A percentile compares a stretch with the other conserved stretches of the same genome.
Conservation (phyloP, 2,888 invertebrate species). For the Gymnocheta viridis region DNA sequence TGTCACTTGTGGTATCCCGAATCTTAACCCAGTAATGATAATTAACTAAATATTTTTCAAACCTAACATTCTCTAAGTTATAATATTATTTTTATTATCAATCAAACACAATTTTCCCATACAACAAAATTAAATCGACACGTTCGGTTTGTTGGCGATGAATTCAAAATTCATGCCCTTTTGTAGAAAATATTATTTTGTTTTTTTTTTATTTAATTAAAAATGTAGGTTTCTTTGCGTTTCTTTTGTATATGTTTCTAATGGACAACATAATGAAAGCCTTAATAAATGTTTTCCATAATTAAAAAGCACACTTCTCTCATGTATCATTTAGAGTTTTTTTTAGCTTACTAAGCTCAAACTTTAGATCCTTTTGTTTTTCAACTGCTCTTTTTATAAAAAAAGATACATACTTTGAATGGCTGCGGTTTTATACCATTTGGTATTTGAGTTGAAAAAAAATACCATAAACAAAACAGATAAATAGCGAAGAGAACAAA, state of each 20-base stretch:
- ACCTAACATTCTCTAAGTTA: background rate
- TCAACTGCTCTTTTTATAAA: constrained; percentile 21
- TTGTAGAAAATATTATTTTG: constrained; percentile 12
- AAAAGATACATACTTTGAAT: constrained; percentile 64
- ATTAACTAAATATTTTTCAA: background rate
- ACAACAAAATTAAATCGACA: background rate
- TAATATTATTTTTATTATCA: background rate
- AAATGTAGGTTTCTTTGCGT: constrained; percentile 17
- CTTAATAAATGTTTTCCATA: constrained; percentile 64
- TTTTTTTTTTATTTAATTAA: constrained; percentile 58
- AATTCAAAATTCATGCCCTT: constrained; percentile 11
- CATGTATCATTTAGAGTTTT: constrained; percentile 50
- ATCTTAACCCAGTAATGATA: background rate
- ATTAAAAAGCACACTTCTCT: constrained; percentile 50
- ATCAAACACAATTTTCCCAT: background rate
- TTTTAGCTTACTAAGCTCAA: constrained; percentile 41
- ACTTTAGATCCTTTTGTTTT: constrained; percentile 33
- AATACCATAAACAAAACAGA: constrained; percentile 38
- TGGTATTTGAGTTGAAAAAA: constrained; percentile 32
- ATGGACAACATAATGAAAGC: constrained; percentile 61
- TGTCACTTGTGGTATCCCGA: too few species aligned
- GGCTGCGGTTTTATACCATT: constrained; percentile 61
- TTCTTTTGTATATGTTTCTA: constrained; percentile 31
- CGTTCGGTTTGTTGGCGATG: background rate
- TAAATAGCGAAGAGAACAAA: constrained; percentile 39